Conservation (phyloP, 1,140 invertebrate genomes). For the Lepidostoma basale region DNA sequence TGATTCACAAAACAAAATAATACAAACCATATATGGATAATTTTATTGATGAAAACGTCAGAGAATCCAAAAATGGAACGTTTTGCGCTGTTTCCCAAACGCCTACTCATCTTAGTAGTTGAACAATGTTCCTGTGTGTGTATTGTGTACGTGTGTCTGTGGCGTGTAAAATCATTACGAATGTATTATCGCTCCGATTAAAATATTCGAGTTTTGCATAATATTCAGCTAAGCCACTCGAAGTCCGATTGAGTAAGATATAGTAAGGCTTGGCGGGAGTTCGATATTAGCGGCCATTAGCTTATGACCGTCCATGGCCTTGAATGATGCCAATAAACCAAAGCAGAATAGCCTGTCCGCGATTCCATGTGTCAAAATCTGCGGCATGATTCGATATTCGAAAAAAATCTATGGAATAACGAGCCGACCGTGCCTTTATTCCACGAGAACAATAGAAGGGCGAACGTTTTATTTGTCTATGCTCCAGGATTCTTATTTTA, state of each 20-base stretch:
- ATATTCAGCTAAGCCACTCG: not conserved
- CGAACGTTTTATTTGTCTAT: too few relatives aligned
- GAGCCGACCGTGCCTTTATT: not conserved
- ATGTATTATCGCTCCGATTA: not conserved
- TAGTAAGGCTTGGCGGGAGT: not conserved
- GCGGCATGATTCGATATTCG: not conserved
- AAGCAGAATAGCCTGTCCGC: conserved; percentile 7
- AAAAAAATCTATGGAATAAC: conserved; percentile 3
- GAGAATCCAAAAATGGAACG: too few relatives aligned
- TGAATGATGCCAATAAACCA: conserved; percentile 42
- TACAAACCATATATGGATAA: too few relatives aligned
- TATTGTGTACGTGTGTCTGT: too few relatives aligned
- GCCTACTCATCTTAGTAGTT: too few relatives aligned
- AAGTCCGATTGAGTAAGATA: not conserved
- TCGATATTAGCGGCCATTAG: conserved; percentile 25
- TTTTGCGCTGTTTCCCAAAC: too few relatives aligned
- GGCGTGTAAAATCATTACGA: not conserved
- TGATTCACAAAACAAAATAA: too few relatives aligned
- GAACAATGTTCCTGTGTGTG: too few relatives aligned
- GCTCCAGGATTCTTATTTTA: too few relatives aligned
- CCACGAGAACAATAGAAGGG: not conserved
- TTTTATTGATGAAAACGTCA: too few relatives aligned
- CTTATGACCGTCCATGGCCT: conserved; percentile 40
- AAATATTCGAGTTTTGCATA: conserved; percentile 7
- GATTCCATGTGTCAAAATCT: conserved; percentile 31